Conservation (phyloP, 2,113 vertebrate genomes). For the Callochromis pleurospilus region DNA sequence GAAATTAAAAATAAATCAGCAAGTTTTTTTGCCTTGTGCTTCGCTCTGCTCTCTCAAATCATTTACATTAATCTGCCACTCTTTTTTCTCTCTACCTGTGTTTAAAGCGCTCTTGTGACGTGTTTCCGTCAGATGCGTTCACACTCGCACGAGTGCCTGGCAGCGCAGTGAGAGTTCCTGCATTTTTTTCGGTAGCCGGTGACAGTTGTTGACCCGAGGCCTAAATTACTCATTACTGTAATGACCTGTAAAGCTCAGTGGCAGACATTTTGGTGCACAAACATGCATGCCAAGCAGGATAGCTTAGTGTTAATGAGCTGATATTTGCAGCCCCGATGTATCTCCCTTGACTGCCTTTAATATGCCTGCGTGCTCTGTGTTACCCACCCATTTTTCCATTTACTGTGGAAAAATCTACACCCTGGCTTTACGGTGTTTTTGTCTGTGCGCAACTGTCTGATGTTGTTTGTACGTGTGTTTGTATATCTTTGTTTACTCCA, state of each 20-base stretch:
- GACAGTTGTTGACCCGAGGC: conserved; percentile 52
- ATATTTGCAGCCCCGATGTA: conserved; percentile 40
- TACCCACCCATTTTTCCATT: conserved; percentile 23
- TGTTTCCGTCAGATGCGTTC: background rate
- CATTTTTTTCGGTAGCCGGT: conserved; percentile 34
- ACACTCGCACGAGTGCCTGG: background rate
- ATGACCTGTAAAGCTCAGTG: conserved; percentile 48
- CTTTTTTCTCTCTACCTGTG: background rate
- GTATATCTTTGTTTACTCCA: conserved; percentile 1
- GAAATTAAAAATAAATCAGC: background rate
- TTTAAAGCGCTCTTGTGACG: background rate
- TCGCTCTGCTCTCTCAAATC: background rate
- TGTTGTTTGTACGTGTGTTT: background rate
- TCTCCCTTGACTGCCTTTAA: conserved; percentile 48
- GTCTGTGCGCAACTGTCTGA: background rate
- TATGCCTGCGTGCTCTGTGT: background rate
- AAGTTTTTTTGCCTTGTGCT: background rate
- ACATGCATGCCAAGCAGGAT: conserved; percentile 10
- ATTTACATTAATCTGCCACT: background rate
- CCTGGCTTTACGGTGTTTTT: background rate
- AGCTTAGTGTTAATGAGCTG: conserved; percentile 49
- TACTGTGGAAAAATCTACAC: background rate
- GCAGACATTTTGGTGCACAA: background rate
- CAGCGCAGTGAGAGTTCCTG: background rate
- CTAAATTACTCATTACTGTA: conserved; percentile 54